phyloP scores from a whole-genome alignment of 2,113 vertebrate genomes.

The Sphaerodactylus townsendi region DNA sequence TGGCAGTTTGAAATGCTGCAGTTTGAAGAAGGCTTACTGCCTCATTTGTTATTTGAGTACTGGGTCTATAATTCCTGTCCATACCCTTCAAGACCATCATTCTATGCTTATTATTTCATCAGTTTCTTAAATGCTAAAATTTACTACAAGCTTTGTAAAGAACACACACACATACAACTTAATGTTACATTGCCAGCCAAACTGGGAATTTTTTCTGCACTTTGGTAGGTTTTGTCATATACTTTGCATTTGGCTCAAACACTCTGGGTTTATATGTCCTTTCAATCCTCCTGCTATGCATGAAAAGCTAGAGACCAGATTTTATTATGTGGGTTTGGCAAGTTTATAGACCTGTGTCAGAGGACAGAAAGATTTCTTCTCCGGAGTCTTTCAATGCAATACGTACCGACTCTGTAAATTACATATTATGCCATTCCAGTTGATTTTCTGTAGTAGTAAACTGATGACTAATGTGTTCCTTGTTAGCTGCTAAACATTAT shows the following conservation, averaged over 20 bases:
- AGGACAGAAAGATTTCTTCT: background rate
- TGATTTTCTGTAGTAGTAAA: background rate
- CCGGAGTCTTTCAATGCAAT: background rate
- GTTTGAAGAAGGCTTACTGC: background rate
- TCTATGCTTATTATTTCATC: background rate
- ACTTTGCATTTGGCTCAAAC: too few relatives aligned
- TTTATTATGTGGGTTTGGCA: background rate
- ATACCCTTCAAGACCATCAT: too few relatives aligned
- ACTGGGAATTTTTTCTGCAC: background rate
- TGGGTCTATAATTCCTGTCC: background rate
- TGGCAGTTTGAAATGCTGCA: background rate
- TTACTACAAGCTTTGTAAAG: background rate
- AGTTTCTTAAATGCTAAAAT: background rate
- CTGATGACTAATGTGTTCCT: background rate
- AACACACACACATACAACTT: background rate
- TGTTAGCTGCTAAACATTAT: background rate
- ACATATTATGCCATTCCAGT: background rate
- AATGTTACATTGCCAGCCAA: background rate
- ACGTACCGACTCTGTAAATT: background rate
- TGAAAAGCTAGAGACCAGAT: background rate
- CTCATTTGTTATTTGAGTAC: background rate
- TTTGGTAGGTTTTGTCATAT: background rate
- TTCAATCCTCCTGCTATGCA: background rate
- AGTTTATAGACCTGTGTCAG: background rate
- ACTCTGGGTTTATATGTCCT: background rate